Evolutionary conservation across 2,888 invertebrate species (phyloP), one percentile per base, ranked within the genome.

Genomic region (Lasioglossum villosulum): DNA sequence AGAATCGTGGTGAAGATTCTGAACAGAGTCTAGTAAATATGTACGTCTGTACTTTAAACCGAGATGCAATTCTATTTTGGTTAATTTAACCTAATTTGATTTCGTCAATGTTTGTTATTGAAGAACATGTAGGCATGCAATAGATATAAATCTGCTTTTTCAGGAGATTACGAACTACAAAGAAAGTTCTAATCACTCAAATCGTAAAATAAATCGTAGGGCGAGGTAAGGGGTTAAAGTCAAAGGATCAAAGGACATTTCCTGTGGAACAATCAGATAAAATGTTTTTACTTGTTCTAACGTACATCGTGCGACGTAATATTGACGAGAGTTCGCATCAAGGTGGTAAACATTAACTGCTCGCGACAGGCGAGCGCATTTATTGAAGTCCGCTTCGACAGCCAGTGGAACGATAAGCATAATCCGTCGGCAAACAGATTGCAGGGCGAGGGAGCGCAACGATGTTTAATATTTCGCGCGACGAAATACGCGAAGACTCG

Each of bases 381-480:
- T 39, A 39, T 34, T 23, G 10, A 68, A 37, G 68, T 68, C 23
- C 19, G 23, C 66, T n/a, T 37, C 68, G 23, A n/a, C 37, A n/a
- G 23, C 37, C 68, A n/a, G 8, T n/a, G 70, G 14, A 39, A 39
- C 39, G 39, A n/a, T 12, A n/a, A 39, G 8, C 39, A 39, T 39
- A 39, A 70, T 70, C 70, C 39, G 8, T 0, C 14, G n/a, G 39
- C 39, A 37, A 70, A 23, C 23, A 39, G 39, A n/a, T 70, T 39
- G 70, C 70, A 14, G 14, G 23, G 4, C n/a, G 37, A 39, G 39
- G 12, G 8, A 42, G n/a, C 42, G 42, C 71, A 2, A 16, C 71
- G 71, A 71, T 71, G n/a, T 71, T 45, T 71, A 71, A 71, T 73
- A 73, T 73, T 34, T 48, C 73, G 48, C 23, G 27, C 19, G 12